A percentile compares a stretch with the other conserved stretches of the same genome.
phyloP scores from a whole-genome alignment of 1,140 invertebrate genomes.

The Pseudomyrmex concolor region DNA sequence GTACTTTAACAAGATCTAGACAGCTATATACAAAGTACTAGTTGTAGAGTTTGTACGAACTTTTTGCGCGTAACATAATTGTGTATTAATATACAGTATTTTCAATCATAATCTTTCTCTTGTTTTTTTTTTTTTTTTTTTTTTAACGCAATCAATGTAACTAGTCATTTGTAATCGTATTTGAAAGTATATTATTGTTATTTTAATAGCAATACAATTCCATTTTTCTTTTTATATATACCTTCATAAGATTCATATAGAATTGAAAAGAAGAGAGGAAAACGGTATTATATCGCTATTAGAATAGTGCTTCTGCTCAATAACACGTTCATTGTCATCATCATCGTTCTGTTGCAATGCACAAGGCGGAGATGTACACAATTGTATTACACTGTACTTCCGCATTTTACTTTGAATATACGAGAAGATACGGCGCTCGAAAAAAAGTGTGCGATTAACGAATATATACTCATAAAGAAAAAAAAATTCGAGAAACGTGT shows the following conservation, averaged over 20 bases:
- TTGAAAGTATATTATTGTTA: slow-evolving; percentile 49
- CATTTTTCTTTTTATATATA: slow-evolving; percentile 13
- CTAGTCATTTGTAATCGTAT: slow-evolving; percentile 56
- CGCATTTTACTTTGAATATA: neutral
- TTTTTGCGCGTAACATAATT: slow-evolving; percentile 12
- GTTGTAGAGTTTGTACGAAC: slow-evolving; percentile 37
- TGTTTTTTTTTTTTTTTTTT: too few relatives aligned
- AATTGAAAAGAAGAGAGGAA: neutral
- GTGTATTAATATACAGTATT: slow-evolving; percentile 42
- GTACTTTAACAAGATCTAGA: slow-evolving; percentile 22
- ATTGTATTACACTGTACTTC: slow-evolving; percentile 39
- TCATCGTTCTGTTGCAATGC: slow-evolving; percentile 46
- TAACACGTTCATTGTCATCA: slow-evolving; percentile 38
- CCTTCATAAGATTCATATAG: neutral
- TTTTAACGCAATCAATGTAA: slow-evolving; percentile 51
- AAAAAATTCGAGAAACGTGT: slow-evolving; percentile 51
- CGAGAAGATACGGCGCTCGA: neutral
- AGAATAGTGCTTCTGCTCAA: slow-evolving; percentile 51
- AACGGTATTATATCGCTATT: slow-evolving; percentile 20
- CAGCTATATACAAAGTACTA: slow-evolving; percentile 41
- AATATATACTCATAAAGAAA: too few relatives aligned
- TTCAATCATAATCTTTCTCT: slow-evolving; percentile 34
- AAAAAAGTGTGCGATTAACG: neutral
- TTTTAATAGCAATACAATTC: slow-evolving; percentile 19
- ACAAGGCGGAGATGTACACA: slow-evolving; percentile 42